Evolutionary conservation across 2,113 vertebrate species (phyloP).

Genomic region (Colius striatus): DNA sequence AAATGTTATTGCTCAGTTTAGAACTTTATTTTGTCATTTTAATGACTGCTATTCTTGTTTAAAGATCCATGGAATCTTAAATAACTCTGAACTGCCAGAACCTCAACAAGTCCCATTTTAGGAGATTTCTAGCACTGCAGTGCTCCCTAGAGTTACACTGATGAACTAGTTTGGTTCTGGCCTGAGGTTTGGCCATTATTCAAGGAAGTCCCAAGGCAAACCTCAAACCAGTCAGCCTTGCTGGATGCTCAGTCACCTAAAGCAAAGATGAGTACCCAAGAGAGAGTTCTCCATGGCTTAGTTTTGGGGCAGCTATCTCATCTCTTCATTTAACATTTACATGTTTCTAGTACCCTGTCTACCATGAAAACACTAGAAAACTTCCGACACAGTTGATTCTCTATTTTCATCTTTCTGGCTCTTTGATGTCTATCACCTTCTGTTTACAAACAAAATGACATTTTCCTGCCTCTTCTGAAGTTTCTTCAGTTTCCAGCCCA

Average conservation of each 20-base stretch:
- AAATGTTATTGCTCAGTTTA: constrained; percentile 26
- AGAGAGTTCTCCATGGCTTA: background rate
- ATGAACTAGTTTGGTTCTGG: background rate
- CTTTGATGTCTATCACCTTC: background rate
- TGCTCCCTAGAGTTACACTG: constrained; percentile 16
- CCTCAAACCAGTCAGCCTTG: background rate
- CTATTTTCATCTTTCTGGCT: background rate
- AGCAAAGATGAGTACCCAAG: background rate
- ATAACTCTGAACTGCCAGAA: background rate
- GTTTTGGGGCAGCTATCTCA: rapidly evolving
- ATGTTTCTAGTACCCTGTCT: background rate
- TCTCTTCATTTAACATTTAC: background rate
- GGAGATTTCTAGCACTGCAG: constrained; percentile 4
- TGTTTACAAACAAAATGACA: background rate
- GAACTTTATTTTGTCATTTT: constrained; percentile 20
- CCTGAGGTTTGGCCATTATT: background rate
- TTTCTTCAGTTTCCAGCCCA: background rate
- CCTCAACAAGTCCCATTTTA: background rate
- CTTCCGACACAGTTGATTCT: background rate
- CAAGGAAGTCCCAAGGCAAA: background rate
- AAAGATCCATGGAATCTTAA: background rate
- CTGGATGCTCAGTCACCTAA: background rate
- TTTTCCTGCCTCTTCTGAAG: background rate
- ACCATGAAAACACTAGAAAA: background rate
- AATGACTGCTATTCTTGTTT: background rate